Conservation (phyloP, 2,113 vertebrate species). For the Poeciliopsis prolifica region DNA sequence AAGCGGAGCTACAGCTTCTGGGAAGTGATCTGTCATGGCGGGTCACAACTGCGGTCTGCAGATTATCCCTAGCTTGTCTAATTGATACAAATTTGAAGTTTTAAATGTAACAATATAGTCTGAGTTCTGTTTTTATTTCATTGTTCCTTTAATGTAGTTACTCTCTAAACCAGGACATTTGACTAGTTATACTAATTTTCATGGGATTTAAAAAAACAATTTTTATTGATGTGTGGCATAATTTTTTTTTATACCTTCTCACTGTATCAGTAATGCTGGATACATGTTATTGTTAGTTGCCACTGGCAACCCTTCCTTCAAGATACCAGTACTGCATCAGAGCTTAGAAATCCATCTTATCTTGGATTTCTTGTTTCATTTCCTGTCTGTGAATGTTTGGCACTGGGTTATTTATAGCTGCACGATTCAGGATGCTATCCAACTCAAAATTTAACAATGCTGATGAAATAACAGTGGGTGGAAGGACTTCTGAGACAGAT, state of each 20-base stretch:
- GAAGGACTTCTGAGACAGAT: not conserved
- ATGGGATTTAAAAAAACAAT: no score
- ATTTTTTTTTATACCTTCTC: not conserved
- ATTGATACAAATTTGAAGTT: not conserved
- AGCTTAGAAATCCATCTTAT: conserved; percentile 4
- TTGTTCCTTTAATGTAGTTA: not conserved
- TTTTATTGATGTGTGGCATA: no score
- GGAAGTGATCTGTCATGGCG: conserved; percentile 7
- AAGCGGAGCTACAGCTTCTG: not conserved
- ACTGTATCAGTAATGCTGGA: not conserved
- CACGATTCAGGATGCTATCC: conserved; percentile 61
- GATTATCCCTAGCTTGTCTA: no score
- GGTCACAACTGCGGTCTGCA: no score
- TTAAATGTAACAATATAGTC: not conserved
- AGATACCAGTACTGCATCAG: not conserved
- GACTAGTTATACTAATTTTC: not conserved
- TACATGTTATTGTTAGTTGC: not conserved
- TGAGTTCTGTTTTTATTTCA: not conserved
- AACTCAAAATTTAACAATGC: conserved; percentile 36
- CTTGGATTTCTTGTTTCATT: not conserved
- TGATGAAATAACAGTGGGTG: not conserved
- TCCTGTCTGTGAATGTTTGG: conserved; percentile 41
- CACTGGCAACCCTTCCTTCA: not conserved
- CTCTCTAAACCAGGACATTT: not conserved
- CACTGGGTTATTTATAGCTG: conserved; percentile 67